Conservation (phyloP, 2,888 invertebrate genomes). For the Drepana falcataria region DNA sequence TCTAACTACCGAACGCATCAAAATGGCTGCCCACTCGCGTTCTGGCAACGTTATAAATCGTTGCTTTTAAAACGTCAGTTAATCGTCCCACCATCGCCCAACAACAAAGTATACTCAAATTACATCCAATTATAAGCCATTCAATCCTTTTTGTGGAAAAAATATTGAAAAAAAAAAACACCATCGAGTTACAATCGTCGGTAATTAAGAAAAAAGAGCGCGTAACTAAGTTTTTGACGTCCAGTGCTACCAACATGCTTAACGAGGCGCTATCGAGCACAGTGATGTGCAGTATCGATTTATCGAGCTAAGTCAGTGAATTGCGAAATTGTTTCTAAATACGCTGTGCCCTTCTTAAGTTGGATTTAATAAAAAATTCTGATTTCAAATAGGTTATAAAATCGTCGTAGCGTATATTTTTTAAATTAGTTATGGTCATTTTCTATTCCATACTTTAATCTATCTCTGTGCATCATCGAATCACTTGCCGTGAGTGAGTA, state of each 20-base stretch:
- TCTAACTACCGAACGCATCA: conserved; percentile 53
- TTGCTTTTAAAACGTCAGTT: conserved; percentile 57
- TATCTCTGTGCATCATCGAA: too few relatives aligned
- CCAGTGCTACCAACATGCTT: conserved; percentile 59
- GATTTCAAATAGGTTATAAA: too few relatives aligned
- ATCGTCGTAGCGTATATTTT: too few relatives aligned
- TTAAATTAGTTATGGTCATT: too few relatives aligned
- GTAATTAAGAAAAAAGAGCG: conserved; percentile 71
- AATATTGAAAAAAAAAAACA: conserved; percentile 54
- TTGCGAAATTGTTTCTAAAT: conserved; percentile 25
- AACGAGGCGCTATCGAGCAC: conserved; percentile 37
- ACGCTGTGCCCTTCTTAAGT: conserved; percentile 7
- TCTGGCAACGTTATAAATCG: conserved; percentile 59
- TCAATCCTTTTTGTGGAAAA: conserved; percentile 66
- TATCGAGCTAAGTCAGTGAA: conserved; percentile 17
- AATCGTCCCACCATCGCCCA: conserved; percentile 54
- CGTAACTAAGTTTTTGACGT: conserved; percentile 68
- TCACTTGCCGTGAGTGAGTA: too few relatives aligned
- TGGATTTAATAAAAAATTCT: too few relatives aligned
- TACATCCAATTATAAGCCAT: conserved; percentile 77
- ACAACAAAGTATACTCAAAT: conserved; percentile 73
- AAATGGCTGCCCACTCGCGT: conserved; percentile 47
- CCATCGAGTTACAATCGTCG: conserved; percentile 58
- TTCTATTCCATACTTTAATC: too few relatives aligned
- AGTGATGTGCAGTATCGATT: conserved; percentile 49